Percentiles rank a stretch among this genome's conserved stretches.
Evolutionary conservation across 2,113 vertebrate genomes (phyloP).

Genomic region (Haemorhous mexicanus): DNA sequence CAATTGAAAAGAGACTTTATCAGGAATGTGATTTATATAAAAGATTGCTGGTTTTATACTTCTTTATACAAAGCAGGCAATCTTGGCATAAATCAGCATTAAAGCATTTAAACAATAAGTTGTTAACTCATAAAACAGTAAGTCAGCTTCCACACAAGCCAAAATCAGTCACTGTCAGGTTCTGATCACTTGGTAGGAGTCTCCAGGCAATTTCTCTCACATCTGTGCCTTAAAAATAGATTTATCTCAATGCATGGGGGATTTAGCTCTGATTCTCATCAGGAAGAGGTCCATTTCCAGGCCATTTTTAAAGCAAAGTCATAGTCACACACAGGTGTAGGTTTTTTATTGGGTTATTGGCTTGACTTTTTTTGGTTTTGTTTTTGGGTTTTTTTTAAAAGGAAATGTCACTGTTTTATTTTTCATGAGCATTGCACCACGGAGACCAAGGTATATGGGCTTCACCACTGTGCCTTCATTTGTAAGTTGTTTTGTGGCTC

Average conservation of each 20-base stretch:
- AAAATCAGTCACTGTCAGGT: constrained; percentile 65
- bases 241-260: constrained; percentile 17
- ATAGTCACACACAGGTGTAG: constrained; percentile 9
- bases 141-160: constrained; percentile 42
- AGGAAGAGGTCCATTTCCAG: constrained; percentile 23
- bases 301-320: constrained; percentile 27
- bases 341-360: not conserved
- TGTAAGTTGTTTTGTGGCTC: constrained; percentile 25
- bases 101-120: constrained; percentile 66
- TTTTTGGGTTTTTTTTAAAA: not conserved
- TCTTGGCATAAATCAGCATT: constrained; percentile 67
- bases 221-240: constrained; percentile 61
- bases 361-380: not conserved
- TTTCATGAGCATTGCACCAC: constrained; percentile 39
- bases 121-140: constrained; percentile 58
- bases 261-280: constrained; percentile 21
- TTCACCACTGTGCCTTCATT: constrained; percentile 14
- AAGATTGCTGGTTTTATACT: constrained; percentile 42
- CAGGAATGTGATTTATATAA: constrained; percentile 53
- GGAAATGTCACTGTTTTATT: constrained; percentile 57
- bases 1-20: constrained; percentile 36
- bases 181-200: constrained; percentile 44
- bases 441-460: not conserved
- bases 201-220: constrained; percentile 12
- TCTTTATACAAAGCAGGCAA: constrained; percentile 35